phyloP scores from a whole-genome alignment of 2,888 invertebrate species.

The Nemapogon koenigi region DNA sequence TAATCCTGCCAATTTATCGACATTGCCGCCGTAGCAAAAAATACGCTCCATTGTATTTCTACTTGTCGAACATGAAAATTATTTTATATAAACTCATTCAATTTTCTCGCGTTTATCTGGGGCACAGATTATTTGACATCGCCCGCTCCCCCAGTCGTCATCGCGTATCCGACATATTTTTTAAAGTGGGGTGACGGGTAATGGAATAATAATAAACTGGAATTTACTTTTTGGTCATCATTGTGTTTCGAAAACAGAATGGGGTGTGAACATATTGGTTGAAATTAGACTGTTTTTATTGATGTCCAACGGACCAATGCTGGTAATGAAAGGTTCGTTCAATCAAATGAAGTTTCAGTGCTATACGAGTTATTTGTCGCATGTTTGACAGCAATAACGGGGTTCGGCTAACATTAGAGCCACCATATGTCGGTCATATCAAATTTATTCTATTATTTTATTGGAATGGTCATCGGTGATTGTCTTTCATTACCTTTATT shows the following conservation, averaged over 20 bases:
- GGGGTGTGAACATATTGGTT: slow-evolving; percentile 61
- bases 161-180: slow-evolving; percentile 55
- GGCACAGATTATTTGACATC: slow-evolving; percentile 38
- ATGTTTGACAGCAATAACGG: slow-evolving; percentile 65
- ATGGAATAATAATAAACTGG: slow-evolving; percentile 66
- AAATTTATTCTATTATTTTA: slow-evolving; percentile 65
- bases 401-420: slow-evolving; percentile 55
- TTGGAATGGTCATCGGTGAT: slow-evolving; percentile 55
- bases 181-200: slow-evolving; percentile 58
- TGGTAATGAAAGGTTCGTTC: slow-evolving; percentile 57
- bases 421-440: slow-evolving; percentile 65
- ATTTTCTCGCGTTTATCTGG: slow-evolving; percentile 32
- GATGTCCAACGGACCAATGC: slow-evolving; percentile 54
- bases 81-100: slow-evolving; percentile 65
- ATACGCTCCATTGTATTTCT: slow-evolving; percentile 54
- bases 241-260: slow-evolving; percentile 54
- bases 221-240: slow-evolving; percentile 64
- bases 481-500: slow-evolving; percentile 61
- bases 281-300: slow-evolving; percentile 53
- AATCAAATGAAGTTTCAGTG: slow-evolving; percentile 45
- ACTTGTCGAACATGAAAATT: slow-evolving; percentile 64
- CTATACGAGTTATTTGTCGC: slow-evolving; percentile 56
- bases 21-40: slow-evolving; percentile 39
- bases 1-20: slow-evolving; percentile 63
- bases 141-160: slow-evolving; percentile 49